These are phyloP conservation scores for Cheilosia scutellata DNA, from an alignment of 2,888 invertebrate genomes.

Conservation along the genomic window DNA sequence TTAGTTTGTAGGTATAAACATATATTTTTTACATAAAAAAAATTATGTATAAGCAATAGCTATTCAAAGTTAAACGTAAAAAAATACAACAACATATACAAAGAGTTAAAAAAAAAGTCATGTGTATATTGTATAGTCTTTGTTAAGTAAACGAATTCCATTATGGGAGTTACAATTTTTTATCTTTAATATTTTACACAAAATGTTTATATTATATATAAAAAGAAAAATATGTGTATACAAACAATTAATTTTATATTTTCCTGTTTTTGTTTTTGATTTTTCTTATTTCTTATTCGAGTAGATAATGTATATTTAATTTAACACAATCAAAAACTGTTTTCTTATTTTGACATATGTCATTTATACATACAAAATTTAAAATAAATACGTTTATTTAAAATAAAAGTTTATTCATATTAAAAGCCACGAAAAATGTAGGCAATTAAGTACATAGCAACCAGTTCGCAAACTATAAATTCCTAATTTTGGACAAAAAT, in stretches of 20 bases:
- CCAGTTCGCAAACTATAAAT: too few species aligned
- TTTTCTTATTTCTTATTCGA: slow-evolving; percentile 5
- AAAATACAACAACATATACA: neutral
- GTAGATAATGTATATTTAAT: too few species aligned
- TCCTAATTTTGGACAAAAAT: too few species aligned
- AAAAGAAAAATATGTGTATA: neutral
- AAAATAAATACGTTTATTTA: too few species aligned
- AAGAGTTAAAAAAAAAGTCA: neutral
- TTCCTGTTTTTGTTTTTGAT: neutral
- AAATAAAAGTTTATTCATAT: too few species aligned
- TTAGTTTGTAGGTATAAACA: slow-evolving; percentile 33
- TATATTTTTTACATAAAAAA: slow-evolving; percentile 1
- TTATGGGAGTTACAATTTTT: neutral
- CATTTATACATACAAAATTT: too few species aligned
- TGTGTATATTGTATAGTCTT: neutral
- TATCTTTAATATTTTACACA: neutral
- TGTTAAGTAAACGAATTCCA: neutral
- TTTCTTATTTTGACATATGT: too few species aligned
- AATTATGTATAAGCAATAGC: slow-evolving; percentile 42
- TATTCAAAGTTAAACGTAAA: slow-evolving; percentile 24
- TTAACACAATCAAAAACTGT: slow-evolving; percentile 5
- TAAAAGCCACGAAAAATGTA: too few species aligned
- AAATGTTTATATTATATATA: neutral
- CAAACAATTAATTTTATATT: neutral
- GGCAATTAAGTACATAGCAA: too few species aligned